Evolutionary conservation across 35 echinoderm and acorn worm species (phyloP), one percentile per base, ranked within the genome.

Genomic region (Apostichopus parvimensis): DNA sequence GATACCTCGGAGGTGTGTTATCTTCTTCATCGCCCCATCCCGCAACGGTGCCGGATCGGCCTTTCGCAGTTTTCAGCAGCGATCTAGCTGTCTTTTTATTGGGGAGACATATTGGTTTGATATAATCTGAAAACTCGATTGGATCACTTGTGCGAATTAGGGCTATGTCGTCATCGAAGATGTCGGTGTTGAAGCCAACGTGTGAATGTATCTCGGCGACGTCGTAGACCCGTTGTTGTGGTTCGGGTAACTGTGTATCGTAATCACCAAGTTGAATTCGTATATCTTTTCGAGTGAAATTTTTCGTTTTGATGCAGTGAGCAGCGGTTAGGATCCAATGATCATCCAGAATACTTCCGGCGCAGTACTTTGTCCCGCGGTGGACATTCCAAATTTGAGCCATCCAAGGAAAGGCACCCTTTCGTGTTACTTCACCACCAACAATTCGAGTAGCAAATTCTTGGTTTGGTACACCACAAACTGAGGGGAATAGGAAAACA

Each of bases 241-340:
- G 78, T 81, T 98, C 96, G 22, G 92, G 94, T 24, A 95, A n/a
- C 8, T 59, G n/a, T 20, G 80, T 92, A 88, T 98, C 94, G 57
- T 93, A 85, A 59, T 98, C 94, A 26, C 96, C 96, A 23, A 98
- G 75, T 24, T 93, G 94, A 56, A 98, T 92, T 60, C 78, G 87
- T 55, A 98, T 84, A 59, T 92, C 60, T 0, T 77, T 57, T 17
- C 72, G 54, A 3, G 89, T 92, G 26, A 73, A 22, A 18, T 92
- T 94, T 5, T 64, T 64, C 8, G 10, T 26, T 54, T 73, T 83
- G 71, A 98, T 87, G 70, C 96, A 98, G 58, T 98, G 96, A 23
- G 96, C 94, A 78, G 96, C 96, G 15, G 96, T 98, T 25, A 98
- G 22, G 71, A 98, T 98, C 96, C 96, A 98, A 12, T 94, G 84